Evolutionary conservation across 1,140 invertebrate species (phyloP).

Genomic region (Halictus rubicundus): DNA sequence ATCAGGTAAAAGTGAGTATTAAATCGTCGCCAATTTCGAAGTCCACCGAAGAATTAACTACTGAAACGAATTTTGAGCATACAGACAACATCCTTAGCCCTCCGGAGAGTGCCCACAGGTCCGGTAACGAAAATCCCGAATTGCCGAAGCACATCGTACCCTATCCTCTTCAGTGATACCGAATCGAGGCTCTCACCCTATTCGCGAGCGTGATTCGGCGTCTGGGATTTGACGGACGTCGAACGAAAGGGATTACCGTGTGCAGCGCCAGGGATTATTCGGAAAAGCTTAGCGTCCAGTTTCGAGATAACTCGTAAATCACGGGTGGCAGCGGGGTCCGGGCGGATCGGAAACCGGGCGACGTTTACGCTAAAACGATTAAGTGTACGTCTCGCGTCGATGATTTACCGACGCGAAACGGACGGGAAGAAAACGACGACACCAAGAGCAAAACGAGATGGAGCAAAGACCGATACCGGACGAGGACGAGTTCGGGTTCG

Average conservation of each 20-base stretch:
- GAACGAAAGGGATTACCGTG: background rate
- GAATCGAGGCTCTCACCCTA: background rate
- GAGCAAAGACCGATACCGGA: slow-evolving; percentile 14
- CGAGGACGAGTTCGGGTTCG: background rate
- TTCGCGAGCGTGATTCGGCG: background rate
- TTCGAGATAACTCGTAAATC: slow-evolving; percentile 31
- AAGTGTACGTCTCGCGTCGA: slow-evolving; percentile 44
- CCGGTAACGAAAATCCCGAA: too few relatives aligned
- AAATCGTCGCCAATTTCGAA: too few relatives aligned
- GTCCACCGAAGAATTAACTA: too few relatives aligned
- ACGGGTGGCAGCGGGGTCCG: background rate
- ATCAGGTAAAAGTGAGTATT: too few relatives aligned
- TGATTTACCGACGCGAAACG: slow-evolving; percentile 35
- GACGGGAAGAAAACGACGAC: slow-evolving; percentile 25
- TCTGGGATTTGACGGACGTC: background rate
- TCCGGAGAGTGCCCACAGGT: too few relatives aligned
- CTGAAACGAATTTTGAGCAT: too few relatives aligned
- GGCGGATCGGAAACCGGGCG: slow-evolving; percentile 23
- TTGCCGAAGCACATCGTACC: too few relatives aligned
- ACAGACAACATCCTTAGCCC: too few relatives aligned
- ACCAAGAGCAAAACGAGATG: slow-evolving; percentile 2
- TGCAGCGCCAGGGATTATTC: background rate
- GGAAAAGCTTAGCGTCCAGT: slow-evolving; percentile 15
- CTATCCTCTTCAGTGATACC: too few relatives aligned
- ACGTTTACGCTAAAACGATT: slow-evolving; percentile 51